These are phyloP conservation scores for Vesta saturnalis DNA, from an alignment of 2,888 invertebrate genomes.

Conservation along the genomic window DNA sequence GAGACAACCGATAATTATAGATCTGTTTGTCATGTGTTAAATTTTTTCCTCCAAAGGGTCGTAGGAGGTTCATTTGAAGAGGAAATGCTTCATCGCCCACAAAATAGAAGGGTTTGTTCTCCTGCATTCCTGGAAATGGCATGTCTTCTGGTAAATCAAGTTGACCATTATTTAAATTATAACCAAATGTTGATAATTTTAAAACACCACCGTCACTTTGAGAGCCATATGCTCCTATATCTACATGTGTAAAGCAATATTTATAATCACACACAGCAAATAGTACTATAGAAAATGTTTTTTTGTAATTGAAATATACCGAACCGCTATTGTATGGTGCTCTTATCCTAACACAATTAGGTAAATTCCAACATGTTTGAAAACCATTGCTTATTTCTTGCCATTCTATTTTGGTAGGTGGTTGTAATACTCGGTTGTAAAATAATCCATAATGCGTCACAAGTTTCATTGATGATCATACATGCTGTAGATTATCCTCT, in stretches of 20 bases:
- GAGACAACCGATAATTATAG: constrained; percentile 33
- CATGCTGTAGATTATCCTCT: constrained; percentile 48
- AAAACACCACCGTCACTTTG: constrained; percentile 52
- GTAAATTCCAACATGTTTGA: constrained; percentile 38
- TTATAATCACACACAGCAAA: constrained; percentile 50
- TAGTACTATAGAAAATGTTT: too few species aligned
- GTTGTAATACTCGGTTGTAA: constrained; percentile 30
- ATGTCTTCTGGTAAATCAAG: constrained; percentile 44
- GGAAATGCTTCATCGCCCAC: constrained; percentile 50
- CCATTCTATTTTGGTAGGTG: too few species aligned
- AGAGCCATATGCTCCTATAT: constrained; percentile 50
- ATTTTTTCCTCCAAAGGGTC: constrained; percentile 41
- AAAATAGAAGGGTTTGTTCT: constrained; percentile 46
- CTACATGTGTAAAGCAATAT: constrained; percentile 50
- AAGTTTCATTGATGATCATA: constrained; percentile 38
- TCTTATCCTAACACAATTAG: constrained; percentile 46
- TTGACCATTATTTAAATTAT: constrained; percentile 31
- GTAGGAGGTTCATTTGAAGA: constrained; percentile 33
- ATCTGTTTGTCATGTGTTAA: constrained; percentile 30
- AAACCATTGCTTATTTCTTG: constrained; percentile 45
- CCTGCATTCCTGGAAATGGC: constrained; percentile 42
- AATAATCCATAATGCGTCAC: constrained; percentile 45
- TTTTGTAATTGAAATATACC: constrained; percentile 52
- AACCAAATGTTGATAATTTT: constrained; percentile 34
- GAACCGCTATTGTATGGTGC: constrained; percentile 48